Conservation (phyloP, 2,888 invertebrate species). For the Ditula angustiorana region DNA sequence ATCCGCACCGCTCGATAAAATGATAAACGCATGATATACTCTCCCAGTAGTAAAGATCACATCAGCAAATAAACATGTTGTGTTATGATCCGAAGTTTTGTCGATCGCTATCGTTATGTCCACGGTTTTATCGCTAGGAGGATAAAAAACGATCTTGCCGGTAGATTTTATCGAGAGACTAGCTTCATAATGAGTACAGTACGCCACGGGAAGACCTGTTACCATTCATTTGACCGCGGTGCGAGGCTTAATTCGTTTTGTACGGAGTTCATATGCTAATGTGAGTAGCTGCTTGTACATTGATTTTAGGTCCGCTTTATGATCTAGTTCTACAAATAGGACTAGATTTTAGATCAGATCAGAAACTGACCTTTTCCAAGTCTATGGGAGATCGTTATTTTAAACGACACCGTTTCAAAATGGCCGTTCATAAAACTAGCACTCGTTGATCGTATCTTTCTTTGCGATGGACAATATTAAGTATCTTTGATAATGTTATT, state of each 20-base stretch:
- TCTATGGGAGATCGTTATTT: neutral
- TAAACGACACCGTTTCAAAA: neutral
- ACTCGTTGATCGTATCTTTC: neutral
- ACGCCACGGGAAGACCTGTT: conserved; percentile 13
- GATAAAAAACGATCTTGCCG: conserved; percentile 24
- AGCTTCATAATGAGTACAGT: conserved; percentile 31
- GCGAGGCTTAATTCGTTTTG: neutral
- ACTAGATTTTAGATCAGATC: conserved; percentile 10
- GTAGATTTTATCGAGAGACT: conserved; percentile 16
- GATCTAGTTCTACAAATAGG: conserved; percentile 15
- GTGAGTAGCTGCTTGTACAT: neutral
- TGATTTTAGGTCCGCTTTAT: conserved; percentile 14
- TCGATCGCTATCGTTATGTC: conserved; percentile 37
- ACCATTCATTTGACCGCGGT: conserved; percentile 9
- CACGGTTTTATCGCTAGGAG: conserved; percentile 37
- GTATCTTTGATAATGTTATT: too few relatives aligned
- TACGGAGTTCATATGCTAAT: conserved; percentile 18
- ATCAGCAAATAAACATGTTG: conserved; percentile 38
- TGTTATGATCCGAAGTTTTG: conserved; percentile 36
- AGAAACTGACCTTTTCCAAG: neutral
- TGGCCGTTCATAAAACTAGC: neutral
- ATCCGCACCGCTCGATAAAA: conserved; percentile 22
- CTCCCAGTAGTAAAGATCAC: conserved; percentile 22
- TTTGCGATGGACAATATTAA: neutral
- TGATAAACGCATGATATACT: conserved; percentile 36